A percentile compares a stretch with the other conserved stretches of the same genome.
Evolutionary conservation across 92 coral and sea anemone genomes (phyloP).

Genomic region (Parazoanthus swiftii): DNA sequence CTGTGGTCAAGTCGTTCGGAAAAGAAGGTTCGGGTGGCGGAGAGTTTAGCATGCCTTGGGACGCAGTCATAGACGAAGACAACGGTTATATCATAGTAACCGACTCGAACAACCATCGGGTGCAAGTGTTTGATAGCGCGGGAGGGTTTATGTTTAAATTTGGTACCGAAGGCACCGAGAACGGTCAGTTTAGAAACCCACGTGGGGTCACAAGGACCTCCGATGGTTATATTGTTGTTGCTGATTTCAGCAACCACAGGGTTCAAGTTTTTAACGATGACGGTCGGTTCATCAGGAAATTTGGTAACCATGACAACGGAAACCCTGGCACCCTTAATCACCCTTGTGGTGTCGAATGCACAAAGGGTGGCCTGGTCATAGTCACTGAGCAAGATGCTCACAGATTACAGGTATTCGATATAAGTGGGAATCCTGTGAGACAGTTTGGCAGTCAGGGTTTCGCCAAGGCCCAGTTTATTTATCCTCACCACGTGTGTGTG

Average conservation of each 20-base stretch:
- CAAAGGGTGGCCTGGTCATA: conserved; percentile 79
- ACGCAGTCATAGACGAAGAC: conserved; percentile 83
- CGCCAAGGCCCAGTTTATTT: conserved; percentile 81
- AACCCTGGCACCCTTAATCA: conserved; percentile 78
- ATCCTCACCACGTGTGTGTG: conserved; percentile 87
- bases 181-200: conserved; percentile 89
- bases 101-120: conserved; percentile 90
- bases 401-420: conserved; percentile 81
- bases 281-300: conserved; percentile 84
- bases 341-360: conserved; percentile 92
- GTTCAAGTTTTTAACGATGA: conserved; percentile 92
- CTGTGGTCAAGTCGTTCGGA: conserved; percentile 81
- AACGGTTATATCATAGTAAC: conserved; percentile 80
- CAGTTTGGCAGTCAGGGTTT: conserved; percentile 90
- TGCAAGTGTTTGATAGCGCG: conserved; percentile 89
- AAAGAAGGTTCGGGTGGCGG: conserved; percentile 90
- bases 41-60: conserved; percentile 96
- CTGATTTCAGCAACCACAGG: conserved; percentile 92
- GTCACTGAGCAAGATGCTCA: conserved; percentile 95
- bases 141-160: conserved; percentile 92
- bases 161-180: conserved; percentile 81
- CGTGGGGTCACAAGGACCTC: conserved; percentile 77
- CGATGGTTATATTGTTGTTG: conserved; percentile 88
- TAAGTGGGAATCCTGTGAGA: conserved; percentile 78
- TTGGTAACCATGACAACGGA: conserved; percentile 73